phyloP scores from a whole-genome alignment of 2,113 vertebrate species.

The Coryphaenoides rupestris region DNA sequence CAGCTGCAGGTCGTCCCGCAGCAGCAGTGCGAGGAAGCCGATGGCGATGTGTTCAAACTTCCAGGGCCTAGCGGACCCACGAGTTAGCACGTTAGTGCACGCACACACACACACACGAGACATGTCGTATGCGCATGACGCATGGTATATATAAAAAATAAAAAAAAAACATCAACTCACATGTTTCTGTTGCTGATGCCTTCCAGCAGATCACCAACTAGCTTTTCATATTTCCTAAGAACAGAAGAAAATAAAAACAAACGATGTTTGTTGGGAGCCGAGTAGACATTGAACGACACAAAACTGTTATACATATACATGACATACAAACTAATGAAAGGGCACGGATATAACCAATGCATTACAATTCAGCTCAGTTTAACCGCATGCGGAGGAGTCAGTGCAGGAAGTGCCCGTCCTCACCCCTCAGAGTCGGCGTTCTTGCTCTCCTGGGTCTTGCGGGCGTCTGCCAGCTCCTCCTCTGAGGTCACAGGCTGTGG shows the following conservation, averaged over 20 bases:
- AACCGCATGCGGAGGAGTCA: too few relatives aligned
- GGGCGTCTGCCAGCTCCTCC: constrained; percentile 76
- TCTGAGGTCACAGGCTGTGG: constrained; percentile 61
- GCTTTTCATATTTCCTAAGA: constrained; percentile 86
- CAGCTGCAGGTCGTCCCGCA: constrained; percentile 88
- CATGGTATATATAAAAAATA: too few relatives aligned
- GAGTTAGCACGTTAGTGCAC: too few relatives aligned
- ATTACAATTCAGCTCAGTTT: too few relatives aligned
- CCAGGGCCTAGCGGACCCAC: constrained; percentile 82
- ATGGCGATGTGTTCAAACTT: constrained; percentile 96
- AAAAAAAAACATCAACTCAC: constrained; percentile 71
- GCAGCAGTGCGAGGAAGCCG: constrained; percentile 87
- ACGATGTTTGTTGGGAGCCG: too few relatives aligned
- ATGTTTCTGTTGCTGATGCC: constrained; percentile 86
- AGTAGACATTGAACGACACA: too few relatives aligned
- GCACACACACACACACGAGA: too few relatives aligned
- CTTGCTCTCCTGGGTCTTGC: constrained; percentile 78
- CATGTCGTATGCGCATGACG: too few relatives aligned
- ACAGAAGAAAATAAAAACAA: constrained; percentile 5
- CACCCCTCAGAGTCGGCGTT: constrained; percentile 85
- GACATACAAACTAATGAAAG: too few relatives aligned
- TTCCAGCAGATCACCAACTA: constrained; percentile 83
- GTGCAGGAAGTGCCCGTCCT: constrained; percentile 44
- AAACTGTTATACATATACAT: too few relatives aligned
- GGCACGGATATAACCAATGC: too few relatives aligned